Evolutionary conservation across 2,888 invertebrate genomes (phyloP), one percentile per base, ranked within the genome.

Genomic region (Tachina grossa): DNA sequence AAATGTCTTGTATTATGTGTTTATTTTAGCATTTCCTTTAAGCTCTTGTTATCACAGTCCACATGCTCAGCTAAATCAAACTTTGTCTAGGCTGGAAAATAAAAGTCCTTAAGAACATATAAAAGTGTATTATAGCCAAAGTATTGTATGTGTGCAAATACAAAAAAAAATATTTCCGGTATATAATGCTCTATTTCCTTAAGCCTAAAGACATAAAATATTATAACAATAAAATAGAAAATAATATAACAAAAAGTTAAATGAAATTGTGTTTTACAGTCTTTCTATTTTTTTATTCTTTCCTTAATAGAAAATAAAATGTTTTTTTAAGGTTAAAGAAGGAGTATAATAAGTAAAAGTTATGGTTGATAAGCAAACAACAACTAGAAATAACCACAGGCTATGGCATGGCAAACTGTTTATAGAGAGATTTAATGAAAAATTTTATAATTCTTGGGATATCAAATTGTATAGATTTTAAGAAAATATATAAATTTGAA

Each of bases 101-200:
- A 47, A 11, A 45, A n/a, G 47, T 76, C 55, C 47, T 76, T 76
- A 47, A 47, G 22, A 74, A 43, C 31, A 59, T 43, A 51, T 13
- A 22, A 66, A 59, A 74, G 53, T 16, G 55, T 78, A 66, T 78
- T 83, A 59, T 68, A 39, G 13, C 59, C 47, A 68, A 41, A 78
- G 72, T 59, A 72, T 66, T 71, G 80, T 84, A 66, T 76, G 76
- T 85, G 71, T 55, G 31, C 31, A 61, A 80, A 80, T 55, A 80
- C 16, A 83, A 83, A 49, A 78, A 79, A n/a, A 80, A 79, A 80
- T 83, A 81, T 85, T 79, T 85, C 85, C 85, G 85, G 85, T 80
- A 68, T 61, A 83, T 85, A 85, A 85, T 85, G 85, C 63, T 85
- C 85, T 76, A 85, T 85, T 85, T 85, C 85, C 85, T 83, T 61